Evolutionary conservation across 1,140 invertebrate genomes (phyloP).

Genomic region (Homarus americanus): DNA sequence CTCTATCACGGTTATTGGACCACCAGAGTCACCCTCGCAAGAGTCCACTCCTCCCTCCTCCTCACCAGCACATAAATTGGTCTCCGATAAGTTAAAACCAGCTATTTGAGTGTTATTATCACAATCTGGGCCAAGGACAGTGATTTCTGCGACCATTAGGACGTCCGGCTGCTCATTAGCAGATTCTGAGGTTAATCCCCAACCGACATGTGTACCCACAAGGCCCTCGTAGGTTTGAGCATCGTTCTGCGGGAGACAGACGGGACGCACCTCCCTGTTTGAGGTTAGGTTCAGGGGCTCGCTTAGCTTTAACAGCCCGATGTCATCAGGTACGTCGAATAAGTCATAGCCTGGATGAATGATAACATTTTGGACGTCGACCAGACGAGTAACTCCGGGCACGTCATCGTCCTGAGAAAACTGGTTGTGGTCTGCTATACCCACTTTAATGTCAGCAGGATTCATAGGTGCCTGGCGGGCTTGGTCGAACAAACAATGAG

Average conservation of each 20-base stretch:
- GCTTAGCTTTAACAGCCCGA: conserved; percentile 76
- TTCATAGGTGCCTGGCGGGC: neutral
- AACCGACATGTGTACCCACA: conserved; percentile 71
- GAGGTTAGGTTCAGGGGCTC: conserved; percentile 23
- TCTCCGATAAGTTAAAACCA: conserved; percentile 62
- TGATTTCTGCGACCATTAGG: conserved; percentile 78
- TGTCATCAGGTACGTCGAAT: conserved; percentile 74
- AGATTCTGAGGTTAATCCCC: conserved; percentile 71
- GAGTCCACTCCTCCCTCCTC: conserved; percentile 77
- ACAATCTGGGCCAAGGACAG: conserved; percentile 56
- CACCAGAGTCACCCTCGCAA: conserved; percentile 77
- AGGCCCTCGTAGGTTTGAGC: conserved; percentile 33
- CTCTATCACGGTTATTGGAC: conserved; percentile 74
- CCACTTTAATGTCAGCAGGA: neutral
- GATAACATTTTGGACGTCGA: neutral
- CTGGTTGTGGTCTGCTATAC: conserved; percentile 25
- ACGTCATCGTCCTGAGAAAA: neutral
- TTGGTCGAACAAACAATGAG: conserved; percentile 27
- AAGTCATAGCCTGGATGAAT: neutral
- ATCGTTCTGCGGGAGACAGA: conserved; percentile 65
- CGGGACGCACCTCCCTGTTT: conserved; percentile 32
- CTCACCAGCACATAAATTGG: conserved; percentile 77
- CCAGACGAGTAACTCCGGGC: neutral
- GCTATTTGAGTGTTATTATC: conserved; percentile 71
- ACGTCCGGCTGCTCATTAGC: conserved; percentile 60